A percentile compares a stretch with the other conserved stretches of the same genome.
Evolutionary conservation across 2,113 vertebrate genomes (phyloP).

Genomic region (Petrocephalus zakoni): DNA sequence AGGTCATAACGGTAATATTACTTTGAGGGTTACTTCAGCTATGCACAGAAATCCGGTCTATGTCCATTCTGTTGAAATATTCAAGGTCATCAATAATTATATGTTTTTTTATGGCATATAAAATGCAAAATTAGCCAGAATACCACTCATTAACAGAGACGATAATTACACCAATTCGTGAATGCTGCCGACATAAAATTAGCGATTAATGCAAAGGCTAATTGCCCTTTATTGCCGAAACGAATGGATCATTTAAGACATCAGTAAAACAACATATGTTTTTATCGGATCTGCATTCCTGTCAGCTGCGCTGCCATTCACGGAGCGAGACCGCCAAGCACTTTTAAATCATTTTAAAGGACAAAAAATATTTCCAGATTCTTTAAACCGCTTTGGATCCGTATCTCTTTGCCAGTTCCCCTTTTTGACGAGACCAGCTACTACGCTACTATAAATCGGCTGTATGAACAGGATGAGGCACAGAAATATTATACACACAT

Average conservation of each 20-base stretch:
- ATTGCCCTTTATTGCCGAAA: constrained; percentile 20
- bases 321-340: background rate
- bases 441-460: background rate
- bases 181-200: constrained; percentile 17
- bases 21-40: background rate
- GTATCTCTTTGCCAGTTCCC: background rate
- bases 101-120: constrained; percentile 21
- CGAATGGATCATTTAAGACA: constrained; percentile 21
- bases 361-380: background rate
- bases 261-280: constrained; percentile 24
- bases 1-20: background rate
- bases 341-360: background rate
- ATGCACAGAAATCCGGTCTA: background rate
- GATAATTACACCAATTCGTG: constrained; percentile 17
- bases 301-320: background rate
- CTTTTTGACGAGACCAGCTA: background rate
- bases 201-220: constrained; percentile 15
- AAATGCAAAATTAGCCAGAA: constrained; percentile 9
- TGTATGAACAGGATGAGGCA: background rate
- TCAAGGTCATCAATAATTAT: constrained; percentile 5
- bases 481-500: background rate
- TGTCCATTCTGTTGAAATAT: background rate
- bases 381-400: background rate
- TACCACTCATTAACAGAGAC: constrained; percentile 10
- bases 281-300: constrained; percentile 14